Evolutionary conservation across 2,888 invertebrate genomes (phyloP), one percentile per base, ranked within the genome.

Genomic region (Phragmatobia fuliginosa): DNA sequence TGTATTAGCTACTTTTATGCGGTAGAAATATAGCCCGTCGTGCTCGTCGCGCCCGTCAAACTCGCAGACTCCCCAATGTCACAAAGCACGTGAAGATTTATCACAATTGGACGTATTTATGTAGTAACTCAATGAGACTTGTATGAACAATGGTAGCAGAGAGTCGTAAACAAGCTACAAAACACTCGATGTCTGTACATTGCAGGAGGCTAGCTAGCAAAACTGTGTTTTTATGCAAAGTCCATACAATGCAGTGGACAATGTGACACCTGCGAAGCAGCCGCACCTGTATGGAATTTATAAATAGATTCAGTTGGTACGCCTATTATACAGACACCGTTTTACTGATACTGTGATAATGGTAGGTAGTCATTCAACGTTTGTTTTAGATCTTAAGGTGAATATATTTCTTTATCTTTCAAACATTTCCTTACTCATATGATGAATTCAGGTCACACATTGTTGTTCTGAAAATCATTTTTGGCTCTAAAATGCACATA

Each of bases 261-360:
- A 91, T 90, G 89, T 84, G 87, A 88, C 94, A 94, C 92, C 93
- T 94, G 93, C 92, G 85, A 83, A 78, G 85, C 84, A 84, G 81
- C 77, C 72, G 84, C 92, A 93, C 93, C 93, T 93, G 93, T 89
- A 85, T 87, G 81, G 93, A 92, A 93, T 94, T 90, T 87, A 88
- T 92, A 92, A 92, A 92, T 91, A 92, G 88, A 85, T 82, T 81
- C 81, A 82, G 82, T 78, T 74, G 83, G 86, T 79, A 85, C 76
- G 81, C 78, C 86, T 83, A 83, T 85, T 80, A 87, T 79, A 87
- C 82, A 77, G 76, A 70, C 80, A 73, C 71, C 36, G 41, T 45
- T 66, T 33, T 62, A 62, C 45, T n/a, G 45, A 70, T 45, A 56
- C 28, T 18, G 16, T 49, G 59, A 41, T 66, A 33, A 33, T 62